Evolutionary conservation across 1,140 invertebrate species (phyloP).

Genomic region (Leptopilina clavipes): DNA sequence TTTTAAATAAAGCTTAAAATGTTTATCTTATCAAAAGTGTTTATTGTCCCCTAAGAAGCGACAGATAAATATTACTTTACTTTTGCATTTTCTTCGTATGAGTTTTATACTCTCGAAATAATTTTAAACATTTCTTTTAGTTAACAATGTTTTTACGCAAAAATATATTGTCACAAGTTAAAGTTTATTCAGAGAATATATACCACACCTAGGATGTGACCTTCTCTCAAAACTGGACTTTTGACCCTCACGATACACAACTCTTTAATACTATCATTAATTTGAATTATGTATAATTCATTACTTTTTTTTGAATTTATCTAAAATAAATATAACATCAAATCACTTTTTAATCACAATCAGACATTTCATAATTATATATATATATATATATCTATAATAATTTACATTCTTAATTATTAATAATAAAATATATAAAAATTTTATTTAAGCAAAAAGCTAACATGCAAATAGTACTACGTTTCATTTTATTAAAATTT

Average conservation of each 20-base stretch:
- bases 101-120: neutral
- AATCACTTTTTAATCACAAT: no score
- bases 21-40: conserved; percentile 5
- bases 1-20: neutral
- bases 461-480: no score
- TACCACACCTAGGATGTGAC: conserved; percentile 8
- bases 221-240: neutral
- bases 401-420: no score
- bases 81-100: no score
- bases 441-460: no score
- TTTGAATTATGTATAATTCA: conserved; percentile 6
- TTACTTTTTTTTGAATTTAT: neutral
- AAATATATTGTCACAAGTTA: neutral
- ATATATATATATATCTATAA: no score
- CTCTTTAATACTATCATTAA: neutral
- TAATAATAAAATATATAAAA: no score
- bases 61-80: neutral
- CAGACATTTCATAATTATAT: no score
- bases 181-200: neutral
- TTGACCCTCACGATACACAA: neutral
- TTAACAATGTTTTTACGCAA: neutral
- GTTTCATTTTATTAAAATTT: no score
- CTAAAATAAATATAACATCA: neutral
- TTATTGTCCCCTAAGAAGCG: neutral
- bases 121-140: neutral